Evolutionary conservation across 2,888 invertebrate genomes (phyloP).

Genomic region (Meiosimyza decipiens): DNA sequence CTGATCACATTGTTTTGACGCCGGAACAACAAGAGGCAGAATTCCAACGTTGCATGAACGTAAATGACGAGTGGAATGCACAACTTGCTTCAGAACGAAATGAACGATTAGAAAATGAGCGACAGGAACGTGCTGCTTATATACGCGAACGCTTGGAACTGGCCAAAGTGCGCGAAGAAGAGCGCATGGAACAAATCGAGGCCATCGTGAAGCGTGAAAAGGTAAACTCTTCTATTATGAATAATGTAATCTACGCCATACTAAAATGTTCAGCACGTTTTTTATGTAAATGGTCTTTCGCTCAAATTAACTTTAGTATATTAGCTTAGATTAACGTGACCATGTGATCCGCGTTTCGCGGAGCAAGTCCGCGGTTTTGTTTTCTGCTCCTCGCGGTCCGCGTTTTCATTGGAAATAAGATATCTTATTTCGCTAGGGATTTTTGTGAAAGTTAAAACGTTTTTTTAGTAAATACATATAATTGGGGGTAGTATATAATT

Average conservation of each 20-base stretch:
- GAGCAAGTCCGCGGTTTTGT: too few relatives aligned
- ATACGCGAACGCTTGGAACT: constrained; percentile 66
- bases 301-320: too few relatives aligned
- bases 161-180: constrained; percentile 62
- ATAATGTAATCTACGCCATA: not conserved
- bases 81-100: constrained; percentile 72
- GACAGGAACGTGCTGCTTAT: constrained; percentile 68
- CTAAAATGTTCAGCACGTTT: too few relatives aligned
- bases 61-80: constrained; percentile 80
- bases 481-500: too few relatives aligned
- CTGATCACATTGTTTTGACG: constrained; percentile 70
- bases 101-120: constrained; percentile 69
- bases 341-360: too few relatives aligned
- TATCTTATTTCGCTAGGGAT: too few relatives aligned
- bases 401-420: too few relatives aligned
- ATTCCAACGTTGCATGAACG: constrained; percentile 70
- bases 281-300: too few relatives aligned
- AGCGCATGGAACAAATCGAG: constrained; percentile 68
- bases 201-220: constrained; percentile 69
- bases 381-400: too few relatives aligned
- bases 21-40: constrained; percentile 73
- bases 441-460: too few relatives aligned
- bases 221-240: constrained; percentile 48
- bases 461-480: too few relatives aligned
- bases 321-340: too few relatives aligned